Evolutionary conservation across 2,888 invertebrate species (phyloP).

Genomic region (Acanthosepion esculentum): DNA sequence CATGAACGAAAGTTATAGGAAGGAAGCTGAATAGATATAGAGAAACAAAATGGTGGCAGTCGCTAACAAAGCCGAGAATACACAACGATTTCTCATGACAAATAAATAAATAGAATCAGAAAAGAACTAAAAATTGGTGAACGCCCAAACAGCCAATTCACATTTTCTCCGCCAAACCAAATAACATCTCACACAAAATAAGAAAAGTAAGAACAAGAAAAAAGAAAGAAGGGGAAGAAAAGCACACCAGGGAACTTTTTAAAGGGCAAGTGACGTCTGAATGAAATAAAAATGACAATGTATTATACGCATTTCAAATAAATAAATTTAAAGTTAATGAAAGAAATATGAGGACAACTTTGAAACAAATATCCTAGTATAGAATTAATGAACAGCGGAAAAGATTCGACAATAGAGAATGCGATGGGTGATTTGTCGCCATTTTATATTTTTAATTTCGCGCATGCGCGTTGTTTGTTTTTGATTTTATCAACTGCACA

Average conservation of each 20-base stretch:
- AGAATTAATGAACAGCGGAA: not conserved
- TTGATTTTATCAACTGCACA: too few relatives aligned
- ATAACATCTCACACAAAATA: not conserved
- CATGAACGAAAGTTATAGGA: too few relatives aligned
- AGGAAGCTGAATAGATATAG: too few relatives aligned
- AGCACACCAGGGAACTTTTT: too few relatives aligned
- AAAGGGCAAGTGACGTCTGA: not conserved
- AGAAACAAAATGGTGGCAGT: not conserved
- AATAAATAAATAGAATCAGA: not conserved
- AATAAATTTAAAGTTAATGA: constrained; percentile 11
- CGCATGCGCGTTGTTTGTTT: too few relatives aligned
- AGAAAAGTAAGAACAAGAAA: too few relatives aligned
- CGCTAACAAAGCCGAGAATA: not conserved
- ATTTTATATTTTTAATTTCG: too few relatives aligned
- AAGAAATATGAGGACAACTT: not conserved
- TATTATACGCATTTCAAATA: not conserved
- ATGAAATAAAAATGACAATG: not conserved
- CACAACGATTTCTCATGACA: not conserved
- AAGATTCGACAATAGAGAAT: too few relatives aligned
- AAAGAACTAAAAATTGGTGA: not conserved
- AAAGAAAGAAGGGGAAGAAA: too few relatives aligned
- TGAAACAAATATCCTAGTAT: not conserved
- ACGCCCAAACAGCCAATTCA: not conserved
- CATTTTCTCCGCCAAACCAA: not conserved
- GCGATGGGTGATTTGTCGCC: too few relatives aligned